phyloP scores from a whole-genome alignment of 2,888 invertebrate species.

The Microplitis deprimator region DNA sequence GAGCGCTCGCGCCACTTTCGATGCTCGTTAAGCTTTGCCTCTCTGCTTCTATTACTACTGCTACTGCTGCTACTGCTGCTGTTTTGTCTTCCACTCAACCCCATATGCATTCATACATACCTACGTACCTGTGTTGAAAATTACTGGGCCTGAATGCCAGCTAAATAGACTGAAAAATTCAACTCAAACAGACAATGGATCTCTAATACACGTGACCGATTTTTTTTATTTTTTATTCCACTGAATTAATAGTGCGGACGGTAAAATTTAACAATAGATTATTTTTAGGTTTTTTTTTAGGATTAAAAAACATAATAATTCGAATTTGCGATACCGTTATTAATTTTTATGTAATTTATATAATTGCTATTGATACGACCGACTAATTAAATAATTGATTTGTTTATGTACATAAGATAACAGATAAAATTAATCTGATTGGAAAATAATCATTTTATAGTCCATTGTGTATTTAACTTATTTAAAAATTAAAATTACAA shows the following conservation, averaged over 20 bases:
- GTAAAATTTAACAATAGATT: background rate
- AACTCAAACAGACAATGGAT: background rate
- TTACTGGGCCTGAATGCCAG: background rate
- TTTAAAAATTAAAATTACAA: background rate
- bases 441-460: background rate
- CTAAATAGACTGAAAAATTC: constrained; percentile 1
- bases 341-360: background rate
- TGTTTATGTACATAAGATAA: background rate
- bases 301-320: background rate
- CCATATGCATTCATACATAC: constrained; percentile 3
- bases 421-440: background rate
- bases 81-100: background rate
- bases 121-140: background rate
- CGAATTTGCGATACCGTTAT: background rate
- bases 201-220: background rate
- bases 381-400: background rate
- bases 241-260: background rate
- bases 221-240: background rate
- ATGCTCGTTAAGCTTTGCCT: constrained; percentile 18
- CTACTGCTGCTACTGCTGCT: background rate
- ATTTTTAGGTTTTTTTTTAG: background rate
- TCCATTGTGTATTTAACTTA: background rate
- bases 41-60: background rate
- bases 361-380: background rate
- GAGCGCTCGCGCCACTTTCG: constrained; percentile 62